Evolutionary conservation across 2,113 vertebrate species (phyloP).

Genomic region (Paracanthobrama guichenoti): DNA sequence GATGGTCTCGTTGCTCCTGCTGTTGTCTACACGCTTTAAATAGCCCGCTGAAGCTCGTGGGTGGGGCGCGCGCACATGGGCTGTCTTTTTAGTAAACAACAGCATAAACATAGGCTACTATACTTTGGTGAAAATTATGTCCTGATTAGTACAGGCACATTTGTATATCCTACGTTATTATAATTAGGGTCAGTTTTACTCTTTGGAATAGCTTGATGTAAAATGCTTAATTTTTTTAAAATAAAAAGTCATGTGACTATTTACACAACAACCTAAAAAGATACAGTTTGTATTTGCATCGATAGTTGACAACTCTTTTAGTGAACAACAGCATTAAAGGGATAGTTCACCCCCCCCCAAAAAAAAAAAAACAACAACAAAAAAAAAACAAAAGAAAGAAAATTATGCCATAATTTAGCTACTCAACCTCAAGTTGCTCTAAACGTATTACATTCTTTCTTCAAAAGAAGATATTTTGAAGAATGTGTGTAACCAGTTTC

Average conservation of each 20-base stretch:
- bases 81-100: neutral
- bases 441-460: too few species aligned
- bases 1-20: neutral
- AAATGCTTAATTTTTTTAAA: neutral
- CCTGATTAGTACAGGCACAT: neutral
- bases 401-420: too few species aligned
- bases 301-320: neutral
- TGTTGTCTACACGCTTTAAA: conserved; percentile 50
- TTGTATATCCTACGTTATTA: neutral
- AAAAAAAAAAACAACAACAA: too few species aligned
- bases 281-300: neutral
- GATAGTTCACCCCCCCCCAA: too few species aligned
- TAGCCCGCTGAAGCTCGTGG: conserved; percentile 54
- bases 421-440: too few species aligned
- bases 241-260: neutral
- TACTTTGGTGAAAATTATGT: neutral
- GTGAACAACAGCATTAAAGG: neutral
- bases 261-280: neutral
- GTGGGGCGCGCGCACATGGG: conserved; percentile 39
- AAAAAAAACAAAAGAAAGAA: too few species aligned
- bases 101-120: neutral
- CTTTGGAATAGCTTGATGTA: neutral
- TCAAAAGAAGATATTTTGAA: too few species aligned
- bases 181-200: neutral
- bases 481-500: too few species aligned